Evolutionary conservation across 2,888 invertebrate species (phyloP).

Genomic region (Pandemis cinnamomeana): DNA sequence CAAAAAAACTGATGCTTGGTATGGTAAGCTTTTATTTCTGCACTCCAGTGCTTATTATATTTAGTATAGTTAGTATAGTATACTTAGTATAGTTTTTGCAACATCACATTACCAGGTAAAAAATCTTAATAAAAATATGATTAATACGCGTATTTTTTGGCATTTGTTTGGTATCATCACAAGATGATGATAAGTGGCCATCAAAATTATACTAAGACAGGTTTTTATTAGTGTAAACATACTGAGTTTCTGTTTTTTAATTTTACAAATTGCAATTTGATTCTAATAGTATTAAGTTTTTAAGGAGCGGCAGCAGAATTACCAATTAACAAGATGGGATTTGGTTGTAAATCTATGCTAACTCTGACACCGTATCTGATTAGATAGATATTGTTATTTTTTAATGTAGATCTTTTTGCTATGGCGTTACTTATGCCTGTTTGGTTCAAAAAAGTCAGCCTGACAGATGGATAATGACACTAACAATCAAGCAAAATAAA

Average conservation of each 20-base stretch:
- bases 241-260: not conserved
- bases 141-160: not conserved
- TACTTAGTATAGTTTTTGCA: not conserved
- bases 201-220: not conserved
- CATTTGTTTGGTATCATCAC: not conserved
- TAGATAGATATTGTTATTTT: not conserved
- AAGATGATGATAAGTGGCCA: not conserved
- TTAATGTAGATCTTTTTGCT: not conserved
- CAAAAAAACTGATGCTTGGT: too few relatives aligned
- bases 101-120: not conserved
- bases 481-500: too few relatives aligned
- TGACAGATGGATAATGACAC: too few relatives aligned
- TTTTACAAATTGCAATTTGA: slow-evolving; percentile 1
- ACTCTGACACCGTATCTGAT: not conserved
- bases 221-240: slow-evolving; percentile 1
- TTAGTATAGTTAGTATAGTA: not conserved
- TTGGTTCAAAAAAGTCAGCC: too few relatives aligned
- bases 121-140: not conserved
- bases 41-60: not conserved
- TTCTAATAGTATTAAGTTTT: not conserved
- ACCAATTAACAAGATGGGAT: not conserved
- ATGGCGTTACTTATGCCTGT: not conserved
- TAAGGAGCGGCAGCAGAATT: not conserved
- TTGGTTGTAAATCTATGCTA: not conserved
- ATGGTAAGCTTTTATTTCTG: too few relatives aligned